Evolutionary conservation across 2,113 vertebrate genomes (phyloP).

Genomic region (Colius striatus): DNA sequence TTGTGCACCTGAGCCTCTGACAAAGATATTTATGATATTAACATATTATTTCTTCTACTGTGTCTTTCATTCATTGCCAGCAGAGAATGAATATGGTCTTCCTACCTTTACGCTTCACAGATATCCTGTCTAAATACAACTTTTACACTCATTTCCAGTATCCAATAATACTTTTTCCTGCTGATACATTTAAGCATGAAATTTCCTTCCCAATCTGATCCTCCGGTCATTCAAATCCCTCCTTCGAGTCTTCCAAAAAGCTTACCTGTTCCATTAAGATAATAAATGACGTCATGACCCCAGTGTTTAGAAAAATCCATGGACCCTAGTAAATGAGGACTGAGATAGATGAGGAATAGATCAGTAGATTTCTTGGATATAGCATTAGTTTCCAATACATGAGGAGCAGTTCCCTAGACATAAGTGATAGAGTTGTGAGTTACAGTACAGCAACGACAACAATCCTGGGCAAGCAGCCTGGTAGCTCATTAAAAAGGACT

Average conservation of each 20-base stretch:
- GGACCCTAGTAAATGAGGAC: neutral
- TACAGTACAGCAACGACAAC: neutral
- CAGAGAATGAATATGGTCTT: neutral
- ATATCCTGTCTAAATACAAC: neutral
- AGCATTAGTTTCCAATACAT: neutral
- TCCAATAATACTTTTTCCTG: neutral
- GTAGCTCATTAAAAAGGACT: neutral
- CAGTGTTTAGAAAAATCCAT: neutral
- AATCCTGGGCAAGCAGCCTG: neutral
- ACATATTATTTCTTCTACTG: neutral
- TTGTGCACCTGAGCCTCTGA: neutral
- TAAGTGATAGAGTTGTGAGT: neutral
- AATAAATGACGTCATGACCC: neutral
- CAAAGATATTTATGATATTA: neutral
- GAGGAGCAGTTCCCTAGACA: neutral
- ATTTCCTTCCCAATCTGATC: neutral
- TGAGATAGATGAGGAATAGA: neutral
- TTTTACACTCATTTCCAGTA: neutral
- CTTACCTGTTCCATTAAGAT: neutral
- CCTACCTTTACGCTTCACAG: neutral
- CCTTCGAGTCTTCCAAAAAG: neutral
- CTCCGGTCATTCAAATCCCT: neutral
- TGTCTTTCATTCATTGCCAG: neutral
- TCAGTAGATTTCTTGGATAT: neutral
- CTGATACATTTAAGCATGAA: neutral